A percentile compares a stretch with the other conserved stretches of the same genome.
Evolutionary conservation across 2,113 vertebrate genomes (phyloP).

Genomic region (Misgurnus mizolepis): DNA sequence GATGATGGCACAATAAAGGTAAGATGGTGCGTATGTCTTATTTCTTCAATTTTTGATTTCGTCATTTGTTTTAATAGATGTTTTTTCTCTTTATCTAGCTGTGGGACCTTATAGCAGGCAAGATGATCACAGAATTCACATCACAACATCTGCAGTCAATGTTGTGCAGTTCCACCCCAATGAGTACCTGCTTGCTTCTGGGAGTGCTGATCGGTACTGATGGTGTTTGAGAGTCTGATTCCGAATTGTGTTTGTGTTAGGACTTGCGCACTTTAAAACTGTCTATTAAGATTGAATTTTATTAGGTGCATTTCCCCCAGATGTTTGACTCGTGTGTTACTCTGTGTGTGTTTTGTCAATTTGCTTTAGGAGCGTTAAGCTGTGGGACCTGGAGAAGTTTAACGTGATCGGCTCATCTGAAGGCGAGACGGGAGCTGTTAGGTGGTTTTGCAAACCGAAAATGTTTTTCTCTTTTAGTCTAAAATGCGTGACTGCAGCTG

Average conservation of each 20-base stretch:
- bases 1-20: conserved; percentile 94
- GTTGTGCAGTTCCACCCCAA: conserved; percentile 95
- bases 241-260: not conserved
- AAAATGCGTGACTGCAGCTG: not conserved
- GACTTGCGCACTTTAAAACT: not conserved
- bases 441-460: conserved; percentile 66
- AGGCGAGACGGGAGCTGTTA: conserved; percentile 83
- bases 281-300: too few species aligned
- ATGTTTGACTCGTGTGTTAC: not conserved
- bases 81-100: conserved; percentile 73
- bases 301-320: not conserved
- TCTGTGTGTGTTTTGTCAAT: conserved; percentile 15
- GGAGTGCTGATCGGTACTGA: conserved; percentile 89
- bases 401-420: conserved; percentile 90
- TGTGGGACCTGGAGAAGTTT: conserved; percentile 98
- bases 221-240: not conserved
- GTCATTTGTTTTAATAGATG: not conserved
- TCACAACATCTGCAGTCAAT: conserved; percentile 86
- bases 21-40: not conserved
- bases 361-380: conserved; percentile 83
- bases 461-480: not conserved
- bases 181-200: conserved; percentile 94
- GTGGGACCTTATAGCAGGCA: conserved; percentile 94
- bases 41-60: not conserved
- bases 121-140: conserved; percentile 91